Conservation (phyloP, 2,113 vertebrate species). For the Ciconia maguari region DNA sequence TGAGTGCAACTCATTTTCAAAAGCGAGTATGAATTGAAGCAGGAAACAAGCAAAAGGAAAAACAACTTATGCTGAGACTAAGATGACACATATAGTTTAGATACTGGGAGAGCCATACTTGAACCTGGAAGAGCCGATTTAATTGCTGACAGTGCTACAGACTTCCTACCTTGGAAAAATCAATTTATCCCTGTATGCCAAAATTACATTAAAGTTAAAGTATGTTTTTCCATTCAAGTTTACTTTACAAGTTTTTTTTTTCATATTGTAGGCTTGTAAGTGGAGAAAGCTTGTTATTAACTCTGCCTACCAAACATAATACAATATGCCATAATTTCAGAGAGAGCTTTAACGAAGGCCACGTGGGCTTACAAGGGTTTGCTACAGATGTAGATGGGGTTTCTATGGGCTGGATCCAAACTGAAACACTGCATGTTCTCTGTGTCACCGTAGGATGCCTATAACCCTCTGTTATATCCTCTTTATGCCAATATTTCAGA, state of each 20-base stretch:
- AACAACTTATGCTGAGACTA: background rate
- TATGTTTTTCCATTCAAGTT: background rate
- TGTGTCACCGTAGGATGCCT: rapidly evolving
- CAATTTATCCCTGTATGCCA: background rate
- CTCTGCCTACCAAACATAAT: background rate
- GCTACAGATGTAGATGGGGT: background rate
- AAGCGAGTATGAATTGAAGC: background rate
- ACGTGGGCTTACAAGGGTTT: background rate
- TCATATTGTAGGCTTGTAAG: background rate
- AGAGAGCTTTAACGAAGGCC: background rate
- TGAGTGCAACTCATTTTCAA: background rate
- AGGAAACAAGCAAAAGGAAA: background rate
- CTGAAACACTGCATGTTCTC: background rate
- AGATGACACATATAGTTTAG: background rate
- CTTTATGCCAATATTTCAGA: background rate
- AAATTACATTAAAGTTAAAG: background rate
- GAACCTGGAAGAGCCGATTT: background rate
- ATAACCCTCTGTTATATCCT: rapidly evolving
- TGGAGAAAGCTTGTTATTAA: background rate
- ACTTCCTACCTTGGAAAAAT: background rate
- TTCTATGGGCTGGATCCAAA: background rate
- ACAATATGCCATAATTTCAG: background rate
- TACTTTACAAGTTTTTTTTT: background rate
- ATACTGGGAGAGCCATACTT: background rate
- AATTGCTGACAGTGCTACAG: background rate